Evolutionary conservation across 2,113 vertebrate genomes (phyloP).

Genomic region (Lophotis ruficrista): DNA sequence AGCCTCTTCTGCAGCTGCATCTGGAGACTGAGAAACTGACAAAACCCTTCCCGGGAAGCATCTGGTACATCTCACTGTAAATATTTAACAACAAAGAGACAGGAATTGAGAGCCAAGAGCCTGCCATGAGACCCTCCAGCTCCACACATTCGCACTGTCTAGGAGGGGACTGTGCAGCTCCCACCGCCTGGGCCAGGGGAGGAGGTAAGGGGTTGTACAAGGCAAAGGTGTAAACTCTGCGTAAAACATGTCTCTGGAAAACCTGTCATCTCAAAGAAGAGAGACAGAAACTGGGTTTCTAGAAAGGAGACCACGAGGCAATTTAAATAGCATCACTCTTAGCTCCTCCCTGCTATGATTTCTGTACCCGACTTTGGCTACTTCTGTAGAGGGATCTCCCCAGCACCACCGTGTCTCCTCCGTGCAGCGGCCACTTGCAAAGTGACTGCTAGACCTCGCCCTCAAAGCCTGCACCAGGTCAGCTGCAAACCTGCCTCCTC

Average conservation of each 20-base stretch:
- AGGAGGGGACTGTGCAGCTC: background rate
- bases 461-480: background rate
- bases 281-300: background rate
- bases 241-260: background rate
- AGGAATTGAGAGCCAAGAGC: background rate
- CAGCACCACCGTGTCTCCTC: background rate
- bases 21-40: slow-evolving; percentile 37
- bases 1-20: slow-evolving; percentile 13
- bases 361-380: background rate
- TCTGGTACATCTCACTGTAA: slow-evolving; percentile 37
- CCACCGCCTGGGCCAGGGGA: background rate
- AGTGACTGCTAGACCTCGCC: background rate
- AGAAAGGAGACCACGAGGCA: background rate
- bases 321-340: background rate
- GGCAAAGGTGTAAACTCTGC: background rate
- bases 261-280: background rate
- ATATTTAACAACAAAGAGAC: slow-evolving; percentile 16
- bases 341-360: background rate
- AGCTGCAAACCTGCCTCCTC: background rate
- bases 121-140: background rate
- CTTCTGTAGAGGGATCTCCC: background rate
- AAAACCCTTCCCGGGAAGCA: slow-evolving; percentile 47
- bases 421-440: background rate
- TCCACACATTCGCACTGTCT: background rate
- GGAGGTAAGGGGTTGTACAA: background rate